Evolutionary conservation across 2,888 invertebrate species (phyloP).

Genomic region (Papilio elwesi): DNA sequence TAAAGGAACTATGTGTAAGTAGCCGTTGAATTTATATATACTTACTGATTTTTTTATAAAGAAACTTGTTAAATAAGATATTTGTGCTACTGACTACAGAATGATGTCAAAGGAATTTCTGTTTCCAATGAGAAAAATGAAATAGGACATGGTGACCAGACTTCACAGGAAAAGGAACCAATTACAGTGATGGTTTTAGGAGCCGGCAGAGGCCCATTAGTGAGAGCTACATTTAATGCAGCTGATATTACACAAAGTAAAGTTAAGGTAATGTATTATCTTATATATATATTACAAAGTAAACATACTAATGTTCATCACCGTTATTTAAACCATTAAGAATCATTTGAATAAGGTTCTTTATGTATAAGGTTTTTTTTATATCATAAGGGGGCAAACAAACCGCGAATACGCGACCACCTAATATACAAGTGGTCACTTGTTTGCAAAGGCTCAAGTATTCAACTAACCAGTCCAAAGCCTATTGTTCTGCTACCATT

Average conservation of each 20-base stretch:
- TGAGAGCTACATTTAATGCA: constrained; percentile 94
- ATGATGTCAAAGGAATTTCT: constrained; percentile 36
- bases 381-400: no score
- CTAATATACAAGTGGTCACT: no score
- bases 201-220: constrained; percentile 97
- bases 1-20: constrained; percentile 44
- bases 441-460: no score
- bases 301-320: no score
- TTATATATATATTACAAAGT: no score
- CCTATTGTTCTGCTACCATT: no score
- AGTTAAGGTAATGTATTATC: constrained; percentile 81
- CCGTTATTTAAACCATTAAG: no score
- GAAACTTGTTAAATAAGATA: neutral
- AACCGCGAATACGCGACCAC: no score
- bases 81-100: constrained; percentile 38
- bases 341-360: constrained; percentile 24
- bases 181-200: constrained; percentile 94
- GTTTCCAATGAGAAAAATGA: constrained; percentile 45
- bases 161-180: constrained; percentile 58
- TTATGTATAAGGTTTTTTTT: neutral
- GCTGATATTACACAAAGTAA: constrained; percentile 88
- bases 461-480: no score
- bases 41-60: neutral
- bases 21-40: neutral
- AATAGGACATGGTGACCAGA: constrained; percentile 44